These are phyloP conservation scores for Idris sp. DNA, from an alignment of 1,140 invertebrate species.

Conservation along the genomic window DNA sequence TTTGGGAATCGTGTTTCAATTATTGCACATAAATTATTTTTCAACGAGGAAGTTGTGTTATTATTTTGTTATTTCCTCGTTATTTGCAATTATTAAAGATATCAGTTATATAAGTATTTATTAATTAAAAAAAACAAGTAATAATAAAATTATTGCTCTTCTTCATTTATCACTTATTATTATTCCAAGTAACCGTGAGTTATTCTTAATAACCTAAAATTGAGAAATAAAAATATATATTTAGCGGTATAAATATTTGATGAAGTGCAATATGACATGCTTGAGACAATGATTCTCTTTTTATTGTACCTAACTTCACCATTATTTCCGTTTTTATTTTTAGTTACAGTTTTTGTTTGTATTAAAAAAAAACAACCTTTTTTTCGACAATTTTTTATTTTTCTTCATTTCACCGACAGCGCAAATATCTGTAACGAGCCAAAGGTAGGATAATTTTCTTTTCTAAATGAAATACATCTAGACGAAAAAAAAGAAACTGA, in stretches of 20 bases:
- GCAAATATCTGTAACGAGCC: conserved; percentile 14
- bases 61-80: background rate
- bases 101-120: background rate
- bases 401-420: conserved; percentile 21
- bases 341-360: conserved; percentile 1
- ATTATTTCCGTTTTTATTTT: too few species aligned
- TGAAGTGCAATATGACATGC: too few species aligned
- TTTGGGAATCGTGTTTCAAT: conserved; percentile 30
- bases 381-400: conserved; percentile 5
- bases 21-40: conserved; percentile 12
- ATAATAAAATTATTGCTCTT: background rate
- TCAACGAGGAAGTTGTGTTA: background rate
- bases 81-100: too few species aligned
- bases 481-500: too few species aligned
- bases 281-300: too few species aligned
- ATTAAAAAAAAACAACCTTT: conserved; percentile 1
- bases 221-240: too few species aligned
- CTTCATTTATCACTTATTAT: background rate
- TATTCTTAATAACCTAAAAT: too few species aligned
- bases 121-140: conserved; percentile 1
- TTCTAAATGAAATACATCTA: background rate
- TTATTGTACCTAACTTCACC: too few species aligned
- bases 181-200: background rate
- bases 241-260: too few species aligned
- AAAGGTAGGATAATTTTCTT: conserved; percentile 36